Conservation (phyloP, 2,113 vertebrate species). For the Azemiops feae region DNA sequence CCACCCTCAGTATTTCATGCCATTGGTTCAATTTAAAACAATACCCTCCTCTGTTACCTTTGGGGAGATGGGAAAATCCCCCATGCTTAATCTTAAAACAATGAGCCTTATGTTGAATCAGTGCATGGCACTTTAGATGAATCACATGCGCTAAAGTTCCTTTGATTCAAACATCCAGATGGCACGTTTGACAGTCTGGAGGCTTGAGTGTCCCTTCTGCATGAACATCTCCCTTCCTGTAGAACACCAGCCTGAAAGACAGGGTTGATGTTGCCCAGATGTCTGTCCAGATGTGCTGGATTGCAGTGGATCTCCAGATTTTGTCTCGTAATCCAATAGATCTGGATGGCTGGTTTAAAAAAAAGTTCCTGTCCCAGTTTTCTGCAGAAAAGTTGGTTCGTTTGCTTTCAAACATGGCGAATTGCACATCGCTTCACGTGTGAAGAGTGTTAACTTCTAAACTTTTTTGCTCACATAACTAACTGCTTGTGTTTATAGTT, state of each 20-base stretch:
- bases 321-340: not conserved
- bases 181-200: not conserved
- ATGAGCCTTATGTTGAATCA: not conserved
- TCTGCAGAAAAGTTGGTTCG: not conserved
- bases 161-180: too few species aligned
- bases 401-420: not conserved
- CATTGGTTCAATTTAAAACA: too few species aligned
- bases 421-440: not conserved
- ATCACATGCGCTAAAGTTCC: not conserved
- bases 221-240: not conserved
- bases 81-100: not conserved
- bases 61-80: not conserved
- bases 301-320: not conserved
- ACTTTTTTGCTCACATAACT: not conserved
- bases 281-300: too few species aligned
- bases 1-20: not conserved
- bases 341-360: too few species aligned
- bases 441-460: not conserved
- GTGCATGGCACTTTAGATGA: not conserved
- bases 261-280: too few species aligned
- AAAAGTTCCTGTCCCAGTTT: not conserved
- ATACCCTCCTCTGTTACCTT: not conserved
- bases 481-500: not conserved
- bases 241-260: too few species aligned
- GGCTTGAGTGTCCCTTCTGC: not conserved